Evolutionary conservation across 2,888 invertebrate species (phyloP).

Genomic region (Ceramica pisi): DNA sequence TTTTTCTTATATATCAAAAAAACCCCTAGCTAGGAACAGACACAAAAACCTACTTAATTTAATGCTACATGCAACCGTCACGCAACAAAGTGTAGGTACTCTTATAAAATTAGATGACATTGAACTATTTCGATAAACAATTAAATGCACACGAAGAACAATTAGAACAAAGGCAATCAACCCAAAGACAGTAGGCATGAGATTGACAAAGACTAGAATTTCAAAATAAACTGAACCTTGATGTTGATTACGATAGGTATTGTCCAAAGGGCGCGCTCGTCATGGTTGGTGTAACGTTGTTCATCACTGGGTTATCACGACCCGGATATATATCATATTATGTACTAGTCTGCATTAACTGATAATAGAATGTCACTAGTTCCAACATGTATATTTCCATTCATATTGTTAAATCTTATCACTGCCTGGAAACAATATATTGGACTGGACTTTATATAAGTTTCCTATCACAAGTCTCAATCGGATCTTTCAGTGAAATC

Average conservation of each 20-base stretch:
- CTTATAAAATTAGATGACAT: conserved; percentile 30
- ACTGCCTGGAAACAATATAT: conserved; percentile 10
- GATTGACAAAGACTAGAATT: conserved; percentile 61
- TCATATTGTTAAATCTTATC: conserved; percentile 21
- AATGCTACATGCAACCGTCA: conserved; percentile 19
- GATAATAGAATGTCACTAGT: conserved; percentile 44
- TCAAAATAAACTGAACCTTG: conserved; percentile 65
- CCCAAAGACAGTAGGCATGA: conserved; percentile 26
- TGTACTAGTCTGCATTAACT: conserved; percentile 34
- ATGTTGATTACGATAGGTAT: conserved; percentile 62
- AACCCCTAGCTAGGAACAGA: not conserved
- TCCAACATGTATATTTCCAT: conserved; percentile 31
- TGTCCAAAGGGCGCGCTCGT: conserved; percentile 70
- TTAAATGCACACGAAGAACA: conserved; percentile 22
- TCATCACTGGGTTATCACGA: conserved; percentile 53
- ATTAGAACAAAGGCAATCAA: conserved; percentile 50
- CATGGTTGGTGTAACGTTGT: conserved; percentile 57
- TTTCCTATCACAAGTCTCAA: not conserved
- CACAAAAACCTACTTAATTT: not conserved
- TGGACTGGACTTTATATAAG: not conserved
- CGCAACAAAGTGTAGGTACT: conserved; percentile 3
- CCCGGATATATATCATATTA: conserved; percentile 55
- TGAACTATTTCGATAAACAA: conserved; percentile 46
- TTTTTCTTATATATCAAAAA: too few species aligned
- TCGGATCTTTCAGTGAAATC: not conserved